phyloP scores from a whole-genome alignment of 1,140 invertebrate genomes.

The Cydia splendana region DNA sequence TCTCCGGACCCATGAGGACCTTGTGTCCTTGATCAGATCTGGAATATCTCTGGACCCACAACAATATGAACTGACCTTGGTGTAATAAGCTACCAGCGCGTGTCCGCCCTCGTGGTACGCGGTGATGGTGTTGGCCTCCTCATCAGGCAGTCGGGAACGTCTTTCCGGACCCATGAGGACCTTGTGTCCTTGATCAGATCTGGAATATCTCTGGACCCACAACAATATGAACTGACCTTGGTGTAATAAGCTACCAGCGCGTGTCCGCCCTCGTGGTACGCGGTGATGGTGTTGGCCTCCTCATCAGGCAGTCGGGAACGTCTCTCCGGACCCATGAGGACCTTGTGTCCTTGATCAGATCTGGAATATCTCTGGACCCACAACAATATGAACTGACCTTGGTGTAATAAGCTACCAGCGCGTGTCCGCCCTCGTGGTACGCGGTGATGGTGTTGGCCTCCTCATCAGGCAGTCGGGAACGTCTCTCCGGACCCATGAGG shows the following conservation, averaged over 20 bases:
- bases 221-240: too few relatives aligned
- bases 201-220: not conserved
- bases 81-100: slow-evolving; percentile 73
- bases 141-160: slow-evolving; percentile 92
- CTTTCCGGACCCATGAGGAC: slow-evolving; percentile 97
- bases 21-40: too few relatives aligned
- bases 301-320: slow-evolving; percentile 93
- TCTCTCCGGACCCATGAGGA: slow-evolving; percentile 97
- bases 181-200: slow-evolving; percentile 82
- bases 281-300: slow-evolving; percentile 94
- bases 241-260: slow-evolving; percentile 71
- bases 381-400: too few relatives aligned
- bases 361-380: not conserved
- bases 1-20: slow-evolving; percentile 86
- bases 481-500: slow-evolving; percentile 96
- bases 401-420: slow-evolving; percentile 55
- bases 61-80: too few relatives aligned
- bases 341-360: slow-evolving; percentile 83
- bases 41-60: too few relatives aligned
- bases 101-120: slow-evolving; percentile 98
- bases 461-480: slow-evolving; percentile 92
- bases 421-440: slow-evolving; percentile 98
- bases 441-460: slow-evolving; percentile 96
- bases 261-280: slow-evolving; percentile 99
- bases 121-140: slow-evolving; percentile 88